phyloP scores from a whole-genome alignment of 2,113 vertebrate species.

The Dromaius novaehollandiae region DNA sequence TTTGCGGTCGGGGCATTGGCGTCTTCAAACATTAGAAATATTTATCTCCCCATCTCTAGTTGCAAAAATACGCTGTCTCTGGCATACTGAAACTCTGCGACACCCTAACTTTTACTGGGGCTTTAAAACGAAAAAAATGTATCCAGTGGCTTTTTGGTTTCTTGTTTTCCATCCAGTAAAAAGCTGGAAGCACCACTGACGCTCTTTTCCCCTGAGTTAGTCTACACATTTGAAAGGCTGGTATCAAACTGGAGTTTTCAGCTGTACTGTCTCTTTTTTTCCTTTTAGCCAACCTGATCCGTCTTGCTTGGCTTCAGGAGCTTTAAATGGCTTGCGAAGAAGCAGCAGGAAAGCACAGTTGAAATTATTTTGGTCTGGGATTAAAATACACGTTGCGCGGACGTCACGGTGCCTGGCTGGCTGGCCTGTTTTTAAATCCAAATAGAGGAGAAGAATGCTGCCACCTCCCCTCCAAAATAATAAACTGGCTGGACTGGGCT shows the following conservation, averaged over 20 bases:
- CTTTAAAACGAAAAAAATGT: neutral
- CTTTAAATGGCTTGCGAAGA: slow-evolving; percentile 17
- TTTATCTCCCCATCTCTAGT: neutral
- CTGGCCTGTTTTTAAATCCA: slow-evolving; percentile 48
- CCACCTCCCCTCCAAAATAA: slow-evolving; percentile 41
- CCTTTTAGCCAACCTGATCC: neutral
- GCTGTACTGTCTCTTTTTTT: neutral
- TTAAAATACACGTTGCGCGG: slow-evolving; percentile 45
- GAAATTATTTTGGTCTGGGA: slow-evolving; percentile 44
- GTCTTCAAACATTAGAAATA: neutral
- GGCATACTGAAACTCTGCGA: neutral
- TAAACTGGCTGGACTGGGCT: neutral
- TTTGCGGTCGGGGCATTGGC: neutral
- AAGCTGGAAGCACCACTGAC: neutral
- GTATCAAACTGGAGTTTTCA: neutral
- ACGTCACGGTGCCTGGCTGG: slow-evolving; percentile 33
- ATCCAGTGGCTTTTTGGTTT: neutral
- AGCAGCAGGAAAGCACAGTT: slow-evolving; percentile 18
- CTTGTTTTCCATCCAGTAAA: neutral
- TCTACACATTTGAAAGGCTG: neutral
- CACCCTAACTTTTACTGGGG: neutral
- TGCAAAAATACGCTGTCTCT: neutral
- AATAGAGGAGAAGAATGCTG: slow-evolving; percentile 69
- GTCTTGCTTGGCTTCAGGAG: neutral
- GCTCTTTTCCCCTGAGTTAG: neutral